Evolutionary conservation across 1,140 invertebrate species (phyloP), one percentile per base, ranked within the genome.

Genomic region (Manduca sexta): DNA sequence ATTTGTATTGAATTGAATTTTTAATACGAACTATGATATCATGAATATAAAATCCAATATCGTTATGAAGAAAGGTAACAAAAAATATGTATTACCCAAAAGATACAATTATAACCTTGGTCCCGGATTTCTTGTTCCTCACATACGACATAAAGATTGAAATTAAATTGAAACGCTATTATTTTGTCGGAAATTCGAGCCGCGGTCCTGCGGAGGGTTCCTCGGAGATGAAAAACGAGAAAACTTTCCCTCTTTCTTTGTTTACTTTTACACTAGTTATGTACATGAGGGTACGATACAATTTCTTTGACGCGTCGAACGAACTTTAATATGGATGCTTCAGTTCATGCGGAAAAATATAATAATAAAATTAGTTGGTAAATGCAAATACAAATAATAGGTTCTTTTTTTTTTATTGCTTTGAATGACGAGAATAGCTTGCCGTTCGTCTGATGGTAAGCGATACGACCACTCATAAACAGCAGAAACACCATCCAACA

Each of bases 251-350:
- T 78, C 69, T 69, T 26, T 42, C 41, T 57, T 60, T 81, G 74
- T 81, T 78, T 81, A 78, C 73, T 76, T 73, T 75, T 69, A 65
- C 69, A 77, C 71, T 81, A 75, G 71, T 75, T 76, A 74, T 71
- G 55, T 68, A 69, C 44, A 56, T 43, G 54, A 52, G 48, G 68
- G 58, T 60, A 57, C 44, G 49, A 56, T 62, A 57, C 53, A 61
- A 60, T 64, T 60, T 51, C 53, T 68, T 61, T 59, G 48, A 64
- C 52, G 54, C 52, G 62, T 43, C 14, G 34, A n/a, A 1, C 43
- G 31, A 60, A 60, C 39, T 35, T 26, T 48, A 49, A 45, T 50
- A n/a, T 21, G 17, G 30, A 39, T 41, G 35, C 30, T 52, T 48
- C 45, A 11, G 31, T 45, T 21, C 16, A 37, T 11, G 2, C 13